Base-by-base conservation (phyloP, 2,113 vertebrate genomes). In the Conger conger region DNA sequence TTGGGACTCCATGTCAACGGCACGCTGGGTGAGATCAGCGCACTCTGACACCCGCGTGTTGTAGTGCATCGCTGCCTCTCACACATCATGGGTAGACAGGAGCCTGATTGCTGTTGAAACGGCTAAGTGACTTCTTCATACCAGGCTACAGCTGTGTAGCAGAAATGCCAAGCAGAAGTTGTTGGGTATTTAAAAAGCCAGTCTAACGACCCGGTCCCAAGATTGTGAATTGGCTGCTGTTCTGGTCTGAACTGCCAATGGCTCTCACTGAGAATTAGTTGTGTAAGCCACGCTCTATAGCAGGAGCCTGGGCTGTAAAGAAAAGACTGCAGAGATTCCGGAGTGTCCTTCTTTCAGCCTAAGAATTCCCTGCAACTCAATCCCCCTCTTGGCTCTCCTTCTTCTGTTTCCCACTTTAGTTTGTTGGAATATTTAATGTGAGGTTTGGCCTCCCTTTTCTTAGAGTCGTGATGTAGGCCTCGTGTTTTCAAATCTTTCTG, bases 401-500 rank as follows among this genome's bases (percentile, higher is more conserved):
- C 88, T 86, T 89, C 84, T 86, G 88, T 88, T 90, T 92, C 88
- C 90, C 90, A 86, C 88, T 27, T 45, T 86, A 89, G 87, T 89
- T 87, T 87, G 87, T 89, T 87, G 87, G 88, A 92, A 92, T 88
- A 90, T 92, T 89, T 90, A 90, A 92, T 90, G 90, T 89, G 89
- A 87, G 88, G 88, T 68, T 85, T 92, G 88, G 89, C 91, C 92
- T 88, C 92, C 92, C 92, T 91, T 93, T 93, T 93, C 92, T 92
- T 86, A 80, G 57, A 23, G 86, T 90, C 84, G 86, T 83, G 89
- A 90, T 88, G 84, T 27, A 86, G 89, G 86, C 86, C 7, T 89
- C 89, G 91, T 93, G 93, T 91, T 93, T 87, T 92, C 91, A 91
- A 87, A 90, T 90, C 90, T 90, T 91, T 92, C 87, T 92, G 84